phyloP scores from a whole-genome alignment of 2,797 vertebrate species.

The Danio jaintianensis region DNA sequence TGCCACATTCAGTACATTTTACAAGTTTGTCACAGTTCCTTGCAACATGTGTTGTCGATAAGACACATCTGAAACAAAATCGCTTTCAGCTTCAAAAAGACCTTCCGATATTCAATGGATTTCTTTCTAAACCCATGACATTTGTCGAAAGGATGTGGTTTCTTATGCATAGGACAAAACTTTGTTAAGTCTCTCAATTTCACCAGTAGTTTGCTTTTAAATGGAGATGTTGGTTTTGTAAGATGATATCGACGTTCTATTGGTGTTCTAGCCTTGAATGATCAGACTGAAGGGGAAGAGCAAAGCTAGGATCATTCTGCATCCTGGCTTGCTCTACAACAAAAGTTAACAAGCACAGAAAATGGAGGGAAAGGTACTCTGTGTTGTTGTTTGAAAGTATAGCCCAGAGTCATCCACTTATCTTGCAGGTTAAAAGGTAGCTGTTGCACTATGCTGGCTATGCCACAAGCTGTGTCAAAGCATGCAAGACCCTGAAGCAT shows the following conservation, averaged over 20 bases:
- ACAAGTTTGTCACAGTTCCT: slow-evolving; percentile 22
- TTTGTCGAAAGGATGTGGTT: slow-evolving; percentile 32
- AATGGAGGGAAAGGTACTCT: slow-evolving; percentile 32
- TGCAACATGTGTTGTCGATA: slow-evolving; percentile 1
- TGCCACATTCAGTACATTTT: slow-evolving; percentile 22
- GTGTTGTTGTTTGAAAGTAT: not conserved
- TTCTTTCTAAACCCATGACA: slow-evolving; percentile 30
- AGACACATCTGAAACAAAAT: slow-evolving; percentile 20
- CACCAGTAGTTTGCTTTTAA: not conserved
- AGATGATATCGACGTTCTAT: slow-evolving; percentile 6
- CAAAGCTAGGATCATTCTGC: slow-evolving; percentile 42
- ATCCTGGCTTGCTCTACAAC: slow-evolving; percentile 23
- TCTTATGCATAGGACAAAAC: slow-evolving; percentile 31
- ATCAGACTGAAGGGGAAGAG: not conserved
- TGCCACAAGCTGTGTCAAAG: slow-evolving; percentile 12
- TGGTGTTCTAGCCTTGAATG: not conserved
- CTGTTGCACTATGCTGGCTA: slow-evolving; percentile 30
- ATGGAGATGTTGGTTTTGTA: slow-evolving; percentile 18
- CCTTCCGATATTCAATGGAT: slow-evolving; percentile 14
- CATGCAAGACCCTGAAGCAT: slow-evolving; percentile 10
- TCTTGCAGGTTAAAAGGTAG: slow-evolving; percentile 29
- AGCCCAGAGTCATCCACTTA: slow-evolving; percentile 14
- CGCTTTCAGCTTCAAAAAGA: slow-evolving; percentile 12
- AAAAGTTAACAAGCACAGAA: slow-evolving; percentile 34
- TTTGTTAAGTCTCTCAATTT: not conserved